Evolutionary conservation across 2,888 invertebrate species (phyloP), one percentile per base, ranked within the genome.

Genomic region (Heliconius ethilla): DNA sequence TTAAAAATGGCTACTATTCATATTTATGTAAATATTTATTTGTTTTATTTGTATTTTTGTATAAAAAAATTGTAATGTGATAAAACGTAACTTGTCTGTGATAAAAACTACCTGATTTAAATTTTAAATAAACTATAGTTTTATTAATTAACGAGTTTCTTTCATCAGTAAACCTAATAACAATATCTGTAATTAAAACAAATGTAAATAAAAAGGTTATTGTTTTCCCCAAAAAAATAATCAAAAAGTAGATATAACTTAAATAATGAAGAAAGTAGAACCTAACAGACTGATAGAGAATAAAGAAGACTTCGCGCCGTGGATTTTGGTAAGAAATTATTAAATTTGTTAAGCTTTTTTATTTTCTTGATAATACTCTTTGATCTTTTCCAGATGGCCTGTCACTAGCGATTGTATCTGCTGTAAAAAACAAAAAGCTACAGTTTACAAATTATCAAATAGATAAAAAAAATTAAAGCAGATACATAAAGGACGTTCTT

Each of bases 371-470:
- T 93, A 87, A 86, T 89, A 84, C 84, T 70, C 92, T 93, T 93
- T 94, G 94, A 82, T 94, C 94, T 93, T 90, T 81, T 91, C 85
- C 92, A 93, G 93, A 86, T 83, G 75, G 87, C 81, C 79, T 75
- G 75, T 80, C 81, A 13, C 33, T 79, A 80, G 65, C 73, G 81
- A 73, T 29, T 77, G 77, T 80, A 77, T 79, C 75, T 74, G 75
- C 77, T 74, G 45, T 29, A 65, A 74, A 67, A n/a, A 55, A 55
- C n/a, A 25, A 3, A n/a, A 40, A 33, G 18, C 29, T 70, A 51
- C 18, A 70, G 6, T 51, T 70, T 70, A 70, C 27, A 70, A 29
- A 51, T 69, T 9, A 29, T 65, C 18, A 65, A 15, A 40, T 25
- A 70, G 33, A 55, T 55, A 7, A 72, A 59, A 33, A 55, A n/a